A percentile compares a stretch with the other conserved stretches of the same genome.
These are phyloP conservation scores for Empidonax alnorum DNA, from an alignment of 2,113 vertebrate genomes.

Conservation along the genomic window DNA sequence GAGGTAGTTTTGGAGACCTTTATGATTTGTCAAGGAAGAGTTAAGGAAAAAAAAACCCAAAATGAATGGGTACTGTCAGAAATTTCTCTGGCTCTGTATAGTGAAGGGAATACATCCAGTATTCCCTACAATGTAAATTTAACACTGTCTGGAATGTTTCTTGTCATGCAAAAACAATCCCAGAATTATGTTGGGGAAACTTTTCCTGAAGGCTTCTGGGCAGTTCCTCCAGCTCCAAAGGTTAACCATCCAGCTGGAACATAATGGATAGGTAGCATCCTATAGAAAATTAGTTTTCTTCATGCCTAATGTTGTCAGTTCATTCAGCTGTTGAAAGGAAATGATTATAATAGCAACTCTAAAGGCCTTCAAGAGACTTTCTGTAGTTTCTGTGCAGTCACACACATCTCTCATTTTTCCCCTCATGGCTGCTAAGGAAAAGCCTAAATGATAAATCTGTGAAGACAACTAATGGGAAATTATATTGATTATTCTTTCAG, in stretches of 20 bases:
- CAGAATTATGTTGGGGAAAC: background rate
- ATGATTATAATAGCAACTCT: background rate
- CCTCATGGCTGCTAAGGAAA: slow-evolving; percentile 9
- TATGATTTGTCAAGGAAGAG: background rate
- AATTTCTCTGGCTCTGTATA: background rate
- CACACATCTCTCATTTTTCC: background rate
- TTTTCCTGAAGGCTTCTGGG: background rate
- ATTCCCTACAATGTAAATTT: background rate
- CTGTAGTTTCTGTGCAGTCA: background rate
- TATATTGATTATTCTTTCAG: background rate
- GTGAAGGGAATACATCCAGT: background rate
- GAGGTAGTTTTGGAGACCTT: background rate
- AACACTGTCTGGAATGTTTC: background rate
- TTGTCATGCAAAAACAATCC: background rate
- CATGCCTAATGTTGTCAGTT: background rate
- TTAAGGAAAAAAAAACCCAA: background rate
- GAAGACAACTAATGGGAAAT: slow-evolving; percentile 20
- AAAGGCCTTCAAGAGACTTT: slow-evolving; percentile 2
- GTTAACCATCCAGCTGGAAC: background rate
- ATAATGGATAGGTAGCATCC: background rate
- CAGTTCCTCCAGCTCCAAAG: background rate
- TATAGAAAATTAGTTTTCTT: background rate
- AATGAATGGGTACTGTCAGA: background rate
- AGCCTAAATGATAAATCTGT: background rate
- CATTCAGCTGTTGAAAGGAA: slow-evolving; percentile 1